Evolutionary conservation across 2,797 vertebrate genomes (phyloP), one percentile per base, ranked within the genome.

Genomic region (Fundulus diaphanus): DNA sequence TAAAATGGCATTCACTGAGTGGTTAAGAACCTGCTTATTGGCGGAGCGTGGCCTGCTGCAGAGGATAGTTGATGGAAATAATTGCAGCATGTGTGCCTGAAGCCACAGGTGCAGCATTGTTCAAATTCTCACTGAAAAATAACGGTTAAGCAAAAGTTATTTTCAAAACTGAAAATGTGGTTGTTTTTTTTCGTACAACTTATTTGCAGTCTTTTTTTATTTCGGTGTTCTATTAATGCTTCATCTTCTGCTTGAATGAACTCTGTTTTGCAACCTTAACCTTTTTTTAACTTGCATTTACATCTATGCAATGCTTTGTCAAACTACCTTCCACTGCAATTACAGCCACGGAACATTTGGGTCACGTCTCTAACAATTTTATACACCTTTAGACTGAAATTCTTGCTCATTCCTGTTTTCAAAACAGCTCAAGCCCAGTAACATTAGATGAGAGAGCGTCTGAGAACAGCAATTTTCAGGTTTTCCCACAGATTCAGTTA

Each of bases 21-120:
- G 76, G 57, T 35, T 65, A 37, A 80, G 77, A 54, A 68, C 52
- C 48, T 56, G 15, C 31, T 66, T 65, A 42, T 44, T 76, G 69
- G 79, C 52, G 33, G 42, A 33, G 59, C 5, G 1, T 27, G 33
- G 44, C 67, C 72, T 61, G 31, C 57, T 65, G 35, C 52, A 1
- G 40, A 84, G 71, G 72, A 79, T 80, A 81, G 83, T 74, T 82
- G 74, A 84, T 72, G 75, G 81, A 86, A 82, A 16, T 24, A 85
- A 81, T 84, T 79, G 65, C 78, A 77, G 18, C 76, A 83, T 87
- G 79, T 87, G 79, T 76, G 42, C 68, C 69, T 63, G 27, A 29
- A 78, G 81, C 69, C 76, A 73, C 87, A 89, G 82, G 88, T 87
- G 77, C 70, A 59, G 27, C 33, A 48, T 80, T 87, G 81, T 68